Evolutionary conservation across 2,797 vertebrate genomes (phyloP).

Genomic region (Erethizon dorsatum): DNA sequence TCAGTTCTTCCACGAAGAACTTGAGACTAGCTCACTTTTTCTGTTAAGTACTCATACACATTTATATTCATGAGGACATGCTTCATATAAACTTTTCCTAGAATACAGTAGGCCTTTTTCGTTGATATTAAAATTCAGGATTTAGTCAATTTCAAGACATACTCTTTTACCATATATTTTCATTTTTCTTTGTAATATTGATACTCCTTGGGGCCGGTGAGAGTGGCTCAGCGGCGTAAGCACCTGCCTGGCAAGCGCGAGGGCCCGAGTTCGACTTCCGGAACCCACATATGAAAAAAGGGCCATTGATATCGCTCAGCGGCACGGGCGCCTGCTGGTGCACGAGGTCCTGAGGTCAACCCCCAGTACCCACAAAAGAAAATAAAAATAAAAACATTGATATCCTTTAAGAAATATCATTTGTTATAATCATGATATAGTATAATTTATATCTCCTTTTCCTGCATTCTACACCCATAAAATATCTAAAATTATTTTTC

Average conservation of each 20-base stretch:
- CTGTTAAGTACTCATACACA: not conserved
- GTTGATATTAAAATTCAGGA: not conserved
- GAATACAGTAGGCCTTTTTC: not conserved
- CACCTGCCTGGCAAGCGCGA: too few relatives aligned
- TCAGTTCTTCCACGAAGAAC: slow-evolving; percentile 30
- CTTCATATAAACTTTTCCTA: not conserved
- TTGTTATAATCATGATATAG: not conserved
- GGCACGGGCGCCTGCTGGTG: too few relatives aligned
- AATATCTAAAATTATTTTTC: not conserved
- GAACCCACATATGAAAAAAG: too few relatives aligned
- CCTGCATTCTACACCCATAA: not conserved
- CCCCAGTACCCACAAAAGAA: too few relatives aligned
- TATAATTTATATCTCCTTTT: not conserved
- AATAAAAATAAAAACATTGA: too few relatives aligned
- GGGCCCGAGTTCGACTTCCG: too few relatives aligned
- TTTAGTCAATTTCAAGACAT: slow-evolving; percentile 26
- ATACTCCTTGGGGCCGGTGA: not conserved
- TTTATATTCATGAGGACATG: not conserved
- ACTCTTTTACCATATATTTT: not conserved
- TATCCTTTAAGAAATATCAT: not conserved
- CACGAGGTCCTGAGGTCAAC: too few relatives aligned
- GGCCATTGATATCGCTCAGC: too few relatives aligned
- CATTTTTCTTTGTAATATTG: not conserved
- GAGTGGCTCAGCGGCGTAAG: too few relatives aligned
- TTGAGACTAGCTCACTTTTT: not conserved